Evolutionary conservation across 1,140 invertebrate species (phyloP), one percentile per base, ranked within the genome.

Genomic region (Leptinotarsa lineolata): DNA sequence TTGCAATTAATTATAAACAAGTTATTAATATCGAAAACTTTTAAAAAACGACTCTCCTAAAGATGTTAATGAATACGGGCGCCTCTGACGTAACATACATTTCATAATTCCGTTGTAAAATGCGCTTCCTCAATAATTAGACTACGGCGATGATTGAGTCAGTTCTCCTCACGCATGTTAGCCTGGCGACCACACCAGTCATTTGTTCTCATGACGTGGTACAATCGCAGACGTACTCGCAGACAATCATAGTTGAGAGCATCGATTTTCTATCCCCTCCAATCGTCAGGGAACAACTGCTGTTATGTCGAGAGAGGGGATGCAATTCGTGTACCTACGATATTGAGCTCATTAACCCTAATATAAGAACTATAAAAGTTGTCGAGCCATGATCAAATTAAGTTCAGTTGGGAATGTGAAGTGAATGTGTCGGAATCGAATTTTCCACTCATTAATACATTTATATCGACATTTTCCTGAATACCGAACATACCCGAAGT

Each of bases 191-290:
- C 61, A 63, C 20, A 63, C 20, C 21, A 63, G 76, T 72, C 72
- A 79, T 77, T 75, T 60, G 73, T 72, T 68, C 68, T 54, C 73
- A 73, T 80, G 77, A 81, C 75, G 80, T 81, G 79, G 79, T 80
- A 76, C 65, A 68, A 72, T 74, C 74, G 79, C 76, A 82, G 81
- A 82, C 82, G 81, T 80, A 72, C 75, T 78, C 76, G 77, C 72
- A 82, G 81, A 83, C 82, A 77, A 77, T 79, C 78, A 73, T 79
- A 78, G 80, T 79, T 78, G 73, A 75, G 72, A 71, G 72, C 79
- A 79, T 83, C 82, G 83, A 84, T 83, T 84, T 84, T 82, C 81
- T 83, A 81, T 81, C 83, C 82, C 81, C 81, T 80, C 83, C 80
- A 81, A 30, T 13, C 44, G 65, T 58, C 48, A 20, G 67, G 63